Base-by-base conservation (phyloP, 2,888 invertebrate species). In the Andrena bucephala region DNA sequence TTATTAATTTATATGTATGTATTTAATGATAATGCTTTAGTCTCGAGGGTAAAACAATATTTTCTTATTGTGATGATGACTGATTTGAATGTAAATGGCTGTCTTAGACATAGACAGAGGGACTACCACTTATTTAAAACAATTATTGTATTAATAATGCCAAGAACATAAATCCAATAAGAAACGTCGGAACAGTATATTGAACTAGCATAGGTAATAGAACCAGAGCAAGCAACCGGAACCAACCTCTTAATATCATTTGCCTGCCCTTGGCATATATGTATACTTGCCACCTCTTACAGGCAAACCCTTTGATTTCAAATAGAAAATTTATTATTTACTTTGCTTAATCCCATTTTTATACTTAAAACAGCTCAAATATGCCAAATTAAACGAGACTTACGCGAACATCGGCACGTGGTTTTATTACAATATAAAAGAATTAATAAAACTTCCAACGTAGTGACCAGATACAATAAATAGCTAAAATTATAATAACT, bases 161-260 rank as follows among this genome's bases (percentile, higher is more conserved):
- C 24, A 54, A n/a, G 36, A n/a, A 36, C 63, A 59, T 20, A 36
- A 68, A 65, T 52, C 36, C 31, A 66, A 67, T 81, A 66, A 72
- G 54, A 54, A 62, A 82, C 33, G 66, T 76, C 66, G 54, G 73
- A 82, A 73, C 60, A 42, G 62, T 48, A 48, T 70, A 62, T 67
- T 65, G 42, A 65, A 68, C 63, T 69, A 69, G 36, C 63, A 66
- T 50, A 52, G 29, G 67, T 63, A 67, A 77, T 59, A 66, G 31
- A 65, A 65, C 42, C 66, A 60, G 60, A 73, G 48, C 62, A 54
- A 54, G 50, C 73, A 76, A 77, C 85, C 85, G 86, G 83, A 86
- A 87, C 74, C 76, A 67, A 76, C 77, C 77, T 80, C 78, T 87
- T 85, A 87, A 81, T 70, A 69, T 77, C 69, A 72, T 81, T 72